Evolutionary conservation across 92 coral and sea anemone genomes (phyloP).

Genomic region (Scolanthus callimorphus): DNA sequence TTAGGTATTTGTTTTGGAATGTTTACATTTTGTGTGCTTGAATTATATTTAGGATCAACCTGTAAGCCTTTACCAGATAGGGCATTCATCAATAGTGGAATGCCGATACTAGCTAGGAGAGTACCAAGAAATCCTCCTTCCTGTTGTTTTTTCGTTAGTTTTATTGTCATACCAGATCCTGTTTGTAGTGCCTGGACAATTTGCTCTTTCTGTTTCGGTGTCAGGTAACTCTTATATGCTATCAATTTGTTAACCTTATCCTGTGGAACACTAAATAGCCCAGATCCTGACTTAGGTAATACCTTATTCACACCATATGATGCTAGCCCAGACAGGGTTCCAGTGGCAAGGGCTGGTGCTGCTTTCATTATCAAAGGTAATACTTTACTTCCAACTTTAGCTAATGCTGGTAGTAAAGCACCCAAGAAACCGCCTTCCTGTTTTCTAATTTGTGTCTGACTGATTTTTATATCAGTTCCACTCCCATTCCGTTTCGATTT

Average conservation of each 20-base stretch:
- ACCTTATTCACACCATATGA: background rate
- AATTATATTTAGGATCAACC: background rate
- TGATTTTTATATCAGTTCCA: constrained; percentile 11
- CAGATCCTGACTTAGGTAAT: background rate
- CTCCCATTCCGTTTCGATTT: constrained; percentile 1
- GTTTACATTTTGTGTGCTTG: background rate
- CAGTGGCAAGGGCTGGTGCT: background rate
- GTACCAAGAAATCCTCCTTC: constrained; percentile 1
- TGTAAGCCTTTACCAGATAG: constrained; percentile 10
- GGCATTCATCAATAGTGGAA: constrained; percentile 8
- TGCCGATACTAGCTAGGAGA: constrained; percentile 15
- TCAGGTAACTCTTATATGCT: constrained; percentile 3
- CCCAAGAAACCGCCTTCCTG: constrained; percentile 3
- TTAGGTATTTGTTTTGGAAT: background rate
- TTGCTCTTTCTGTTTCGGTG: constrained; percentile 6
- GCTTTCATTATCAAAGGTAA: background rate
- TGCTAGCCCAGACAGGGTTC: background rate
- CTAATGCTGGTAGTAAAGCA: background rate
- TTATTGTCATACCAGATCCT: background rate
- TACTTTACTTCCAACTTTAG: background rate
- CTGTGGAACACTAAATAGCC: constrained; percentile 6
- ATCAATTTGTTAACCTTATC: constrained; percentile 9
- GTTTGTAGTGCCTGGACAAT: constrained; percentile 6
- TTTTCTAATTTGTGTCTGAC: background rate
- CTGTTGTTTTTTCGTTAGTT: constrained; percentile 1